Evolutionary conservation across 1,140 invertebrate species (phyloP).

Genomic region (Antheraea mylitta): DNA sequence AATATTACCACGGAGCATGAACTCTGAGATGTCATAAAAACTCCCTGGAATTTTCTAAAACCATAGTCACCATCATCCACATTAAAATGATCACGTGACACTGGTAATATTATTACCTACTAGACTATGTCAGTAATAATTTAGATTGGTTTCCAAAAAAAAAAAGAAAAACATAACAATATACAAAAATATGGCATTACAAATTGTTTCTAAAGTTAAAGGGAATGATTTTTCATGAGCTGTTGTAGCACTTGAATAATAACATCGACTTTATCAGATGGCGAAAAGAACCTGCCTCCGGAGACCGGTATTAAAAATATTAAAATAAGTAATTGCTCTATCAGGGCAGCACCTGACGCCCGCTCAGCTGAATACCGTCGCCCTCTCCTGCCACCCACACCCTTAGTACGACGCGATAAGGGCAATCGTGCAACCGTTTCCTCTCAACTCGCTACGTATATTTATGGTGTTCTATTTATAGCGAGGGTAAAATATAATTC

Average conservation of each 20-base stretch:
- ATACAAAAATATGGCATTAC: not conserved
- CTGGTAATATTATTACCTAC: too few species aligned
- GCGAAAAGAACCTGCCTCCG: constrained; percentile 36
- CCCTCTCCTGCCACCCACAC: constrained; percentile 22
- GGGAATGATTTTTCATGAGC: constrained; percentile 1
- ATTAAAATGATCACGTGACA: too few species aligned
- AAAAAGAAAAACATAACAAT: not conserved
- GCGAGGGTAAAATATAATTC: constrained; percentile 19
- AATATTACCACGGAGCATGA: too few species aligned
- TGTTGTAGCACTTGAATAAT: constrained; percentile 31
- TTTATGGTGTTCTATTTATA: constrained; percentile 32
- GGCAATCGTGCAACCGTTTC: constrained; percentile 26
- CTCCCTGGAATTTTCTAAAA: too few species aligned
- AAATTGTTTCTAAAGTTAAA: not conserved
- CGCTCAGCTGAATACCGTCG: constrained; percentile 20
- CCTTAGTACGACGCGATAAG: constrained; percentile 40
- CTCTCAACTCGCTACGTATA: constrained; percentile 21
- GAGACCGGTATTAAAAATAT: constrained; percentile 62
- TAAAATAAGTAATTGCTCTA: constrained; percentile 70
- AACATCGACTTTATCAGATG: constrained; percentile 40
- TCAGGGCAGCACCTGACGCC: constrained; percentile 61
- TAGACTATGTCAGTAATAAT: too few species aligned
- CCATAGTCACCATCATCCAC: too few species aligned
- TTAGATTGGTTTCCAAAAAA: not conserved
- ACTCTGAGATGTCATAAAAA: too few species aligned